Evolutionary conservation across 2,113 vertebrate species (phyloP), one percentile per base, ranked within the genome.

Genomic region (Bathybates hornii): DNA sequence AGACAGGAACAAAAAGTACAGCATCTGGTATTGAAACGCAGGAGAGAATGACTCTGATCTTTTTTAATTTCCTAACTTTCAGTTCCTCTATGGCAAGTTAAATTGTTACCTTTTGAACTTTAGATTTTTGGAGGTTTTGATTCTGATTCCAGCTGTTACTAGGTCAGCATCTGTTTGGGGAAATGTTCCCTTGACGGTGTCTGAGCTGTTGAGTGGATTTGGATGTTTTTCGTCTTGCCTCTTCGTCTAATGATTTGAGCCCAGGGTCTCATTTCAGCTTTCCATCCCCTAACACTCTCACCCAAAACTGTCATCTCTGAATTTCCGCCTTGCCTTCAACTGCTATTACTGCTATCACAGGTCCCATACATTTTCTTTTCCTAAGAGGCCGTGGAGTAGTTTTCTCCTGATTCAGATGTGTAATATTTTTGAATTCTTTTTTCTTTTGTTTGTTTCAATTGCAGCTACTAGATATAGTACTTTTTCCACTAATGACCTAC

Each of bases 181-280:
- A 89, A 89, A 84, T 81, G 38, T 83, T 86, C 85, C 87, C 89
- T 24, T 1, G 68, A 85, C 21, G 12, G 24, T 54, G 63, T 82
- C 84, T 89, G 85, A 86, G 86, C 91, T 88, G 83, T 86, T 93
- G 84, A 94, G 88, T 93, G 87, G 92, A 93, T 91, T 92, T 89
- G 86, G 87, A 93, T 91, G 91, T 92, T 94, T 91, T 93, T 86
- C 45, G 3, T 88, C 87, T 84, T 80, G 61, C 76, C 45, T 87
- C 61, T 82, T 86, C 71, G 38, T 85, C 81, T 81, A 85, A 87
- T 91, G 91, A 90, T 89, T 93, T 87, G 83, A 93, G 89, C 87
- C 86, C 48, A 85, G 92, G 88, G 91, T 92, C 86, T 91, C 82
- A 86, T 92, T 92, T 89, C 43, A 89, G 41, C 66, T 83, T 88